These are phyloP conservation scores for Halcyon smyrnensis DNA, from an alignment of 2,797 vertebrate species.

Conservation along the genomic window DNA sequence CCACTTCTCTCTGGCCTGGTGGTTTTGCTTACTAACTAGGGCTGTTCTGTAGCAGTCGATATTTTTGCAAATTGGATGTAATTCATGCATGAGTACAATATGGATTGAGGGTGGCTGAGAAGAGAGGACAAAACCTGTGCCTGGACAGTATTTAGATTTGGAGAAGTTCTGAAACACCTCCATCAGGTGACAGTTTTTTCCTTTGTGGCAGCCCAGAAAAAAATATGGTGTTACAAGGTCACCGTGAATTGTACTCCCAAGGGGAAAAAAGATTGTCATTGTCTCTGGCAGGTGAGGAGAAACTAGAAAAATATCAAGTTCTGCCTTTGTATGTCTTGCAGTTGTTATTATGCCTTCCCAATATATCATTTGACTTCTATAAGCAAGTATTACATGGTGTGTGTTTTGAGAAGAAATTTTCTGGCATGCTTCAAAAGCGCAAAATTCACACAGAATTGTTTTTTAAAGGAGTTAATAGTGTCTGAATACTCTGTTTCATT, in stretches of 20 bases:
- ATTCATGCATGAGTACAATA: neutral
- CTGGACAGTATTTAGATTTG: neutral
- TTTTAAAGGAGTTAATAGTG: neutral
- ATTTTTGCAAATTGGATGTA: neutral
- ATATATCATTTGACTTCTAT: neutral
- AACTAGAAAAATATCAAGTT: neutral
- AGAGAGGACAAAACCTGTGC: neutral
- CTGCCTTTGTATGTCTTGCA: neutral
- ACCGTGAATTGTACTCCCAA: neutral
- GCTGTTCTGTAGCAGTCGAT: neutral
- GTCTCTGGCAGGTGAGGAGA: neutral
- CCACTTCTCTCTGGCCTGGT: neutral
- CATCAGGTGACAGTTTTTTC: neutral
- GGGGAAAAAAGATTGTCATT: neutral
- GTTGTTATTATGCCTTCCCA: neutral
- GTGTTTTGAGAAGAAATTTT: neutral
- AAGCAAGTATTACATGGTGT: neutral
- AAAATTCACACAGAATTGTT: neutral
- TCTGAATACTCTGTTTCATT: conserved; percentile 9
- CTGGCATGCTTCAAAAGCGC: neutral
- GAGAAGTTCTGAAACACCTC: neutral
- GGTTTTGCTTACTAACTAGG: conserved; percentile 22
- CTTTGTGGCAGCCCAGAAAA: neutral
- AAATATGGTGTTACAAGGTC: neutral
- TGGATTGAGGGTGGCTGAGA: neutral